A percentile compares a stretch with the other conserved stretches of the same genome.
phyloP scores from a whole-genome alignment of 2,888 invertebrate species.

The Pecten maximus region DNA sequence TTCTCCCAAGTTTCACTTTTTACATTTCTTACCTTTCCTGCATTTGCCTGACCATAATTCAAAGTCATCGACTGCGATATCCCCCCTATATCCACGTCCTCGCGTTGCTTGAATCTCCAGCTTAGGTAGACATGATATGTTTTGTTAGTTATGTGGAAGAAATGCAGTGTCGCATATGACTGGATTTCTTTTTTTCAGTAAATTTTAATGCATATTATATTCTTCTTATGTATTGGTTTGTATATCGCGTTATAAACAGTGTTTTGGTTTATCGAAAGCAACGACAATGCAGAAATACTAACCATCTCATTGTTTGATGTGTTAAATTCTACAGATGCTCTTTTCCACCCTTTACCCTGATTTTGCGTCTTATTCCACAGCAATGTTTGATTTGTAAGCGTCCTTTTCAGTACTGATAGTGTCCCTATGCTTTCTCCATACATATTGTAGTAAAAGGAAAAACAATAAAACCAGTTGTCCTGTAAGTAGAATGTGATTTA shows the following conservation, averaged over 20 bases:
- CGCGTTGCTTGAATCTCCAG: slow-evolving; percentile 52
- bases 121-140: slow-evolving; percentile 16
- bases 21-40: slow-evolving; percentile 47
- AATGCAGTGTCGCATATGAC: not conserved
- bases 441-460: slow-evolving; percentile 71
- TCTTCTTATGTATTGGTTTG: not conserved
- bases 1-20: not conserved
- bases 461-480: slow-evolving; percentile 64
- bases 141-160: not conserved
- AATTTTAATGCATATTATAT: not conserved
- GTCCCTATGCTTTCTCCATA: slow-evolving; percentile 66
- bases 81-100: slow-evolving; percentile 55
- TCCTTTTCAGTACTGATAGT: slow-evolving; percentile 44
- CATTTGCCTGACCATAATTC: slow-evolving; percentile 48
- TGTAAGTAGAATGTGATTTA: slow-evolving; percentile 49
- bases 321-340: slow-evolving; percentile 38
- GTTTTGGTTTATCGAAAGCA: not conserved
- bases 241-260: not conserved
- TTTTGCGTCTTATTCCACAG: slow-evolving; percentile 44
- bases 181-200: not conserved
- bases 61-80: slow-evolving; percentile 56
- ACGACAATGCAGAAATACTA: not conserved
- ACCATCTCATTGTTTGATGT: not conserved
- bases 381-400: slow-evolving; percentile 26
- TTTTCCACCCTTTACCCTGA: slow-evolving; percentile 44